Conservation (phyloP, 1,140 invertebrate genomes). For the Ceratina australensis region DNA sequence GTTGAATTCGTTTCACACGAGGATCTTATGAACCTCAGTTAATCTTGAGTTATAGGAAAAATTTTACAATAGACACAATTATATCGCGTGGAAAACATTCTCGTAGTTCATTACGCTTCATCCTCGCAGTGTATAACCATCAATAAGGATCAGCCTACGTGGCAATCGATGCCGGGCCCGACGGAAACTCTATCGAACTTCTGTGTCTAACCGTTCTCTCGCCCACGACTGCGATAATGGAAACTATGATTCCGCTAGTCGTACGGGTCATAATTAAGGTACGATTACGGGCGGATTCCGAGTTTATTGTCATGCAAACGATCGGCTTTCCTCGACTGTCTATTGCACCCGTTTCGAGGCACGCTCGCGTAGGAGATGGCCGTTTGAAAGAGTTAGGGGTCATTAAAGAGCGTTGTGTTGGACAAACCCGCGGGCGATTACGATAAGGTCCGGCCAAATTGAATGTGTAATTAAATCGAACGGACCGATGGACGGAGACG, state of each 20-base stretch:
- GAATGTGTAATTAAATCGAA: conserved; percentile 71
- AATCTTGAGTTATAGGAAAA: neutral
- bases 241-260: conserved; percentile 5
- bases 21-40: neutral
- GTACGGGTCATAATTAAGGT: conserved; percentile 11
- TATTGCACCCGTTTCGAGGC: conserved; percentile 7
- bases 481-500: conserved; percentile 58
- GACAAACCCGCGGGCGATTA: conserved; percentile 47
- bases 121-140: neutral
- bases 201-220: neutral
- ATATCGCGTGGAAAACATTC: neutral
- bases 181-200: neutral
- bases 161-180: neutral
- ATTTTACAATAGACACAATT: too few relatives aligned
- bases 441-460: conserved; percentile 65
- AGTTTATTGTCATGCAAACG: conserved; percentile 20
- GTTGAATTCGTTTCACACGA: neutral
- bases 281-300: neutral
- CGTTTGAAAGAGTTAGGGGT: conserved; percentile 37
- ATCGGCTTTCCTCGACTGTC: conserved; percentile 4
- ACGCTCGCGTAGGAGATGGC: conserved; percentile 4
- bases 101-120: neutral
- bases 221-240: conserved; percentile 6
- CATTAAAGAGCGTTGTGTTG: conserved; percentile 52
- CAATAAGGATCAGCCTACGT: conserved; percentile 3